Conservation (phyloP, 2,113 vertebrate species). For the Chauna torquata region DNA sequence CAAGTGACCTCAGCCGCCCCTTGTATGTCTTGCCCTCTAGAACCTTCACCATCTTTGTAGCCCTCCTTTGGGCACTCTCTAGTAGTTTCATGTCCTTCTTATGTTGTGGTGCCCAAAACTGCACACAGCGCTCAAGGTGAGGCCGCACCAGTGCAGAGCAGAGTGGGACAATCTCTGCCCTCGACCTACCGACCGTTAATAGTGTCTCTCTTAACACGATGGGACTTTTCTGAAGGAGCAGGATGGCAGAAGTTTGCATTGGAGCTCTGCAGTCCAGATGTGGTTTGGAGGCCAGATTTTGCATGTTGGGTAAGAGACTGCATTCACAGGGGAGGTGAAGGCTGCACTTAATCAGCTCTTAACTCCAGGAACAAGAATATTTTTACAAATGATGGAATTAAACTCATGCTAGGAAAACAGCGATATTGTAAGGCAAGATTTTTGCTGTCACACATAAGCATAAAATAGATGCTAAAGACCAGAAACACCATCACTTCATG, state of each 20-base stretch:
- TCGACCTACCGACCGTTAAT: too few relatives aligned
- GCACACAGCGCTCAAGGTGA: too few relatives aligned
- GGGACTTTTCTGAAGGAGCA: not conserved
- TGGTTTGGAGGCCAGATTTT: not conserved
- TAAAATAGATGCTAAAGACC: not conserved
- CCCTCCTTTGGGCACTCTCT: too few relatives aligned
- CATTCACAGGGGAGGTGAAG: not conserved
- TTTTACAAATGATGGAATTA: not conserved
- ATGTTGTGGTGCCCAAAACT: too few relatives aligned
- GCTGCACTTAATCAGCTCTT: not conserved
- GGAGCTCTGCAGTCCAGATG: not conserved
- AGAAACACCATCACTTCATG: not conserved
- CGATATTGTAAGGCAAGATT: not conserved
- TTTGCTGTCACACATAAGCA: not conserved
- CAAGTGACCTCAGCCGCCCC: too few relatives aligned
- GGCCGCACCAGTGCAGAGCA: too few relatives aligned
- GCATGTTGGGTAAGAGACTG: not conserved
- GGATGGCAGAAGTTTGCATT: not conserved
- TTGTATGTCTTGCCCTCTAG: too few relatives aligned
- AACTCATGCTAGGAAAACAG: not conserved
- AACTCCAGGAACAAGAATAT: not conserved
- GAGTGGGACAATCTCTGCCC: too few relatives aligned
- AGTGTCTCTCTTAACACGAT: accelerated
- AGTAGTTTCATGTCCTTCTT: too few relatives aligned
- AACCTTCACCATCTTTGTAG: too few relatives aligned